A percentile compares a stretch with the other conserved stretches of the same genome.
These are phyloP conservation scores for Phrynocephalus forsythii DNA, from an alignment of 2,797 vertebrate genomes.

Conservation along the genomic window DNA sequence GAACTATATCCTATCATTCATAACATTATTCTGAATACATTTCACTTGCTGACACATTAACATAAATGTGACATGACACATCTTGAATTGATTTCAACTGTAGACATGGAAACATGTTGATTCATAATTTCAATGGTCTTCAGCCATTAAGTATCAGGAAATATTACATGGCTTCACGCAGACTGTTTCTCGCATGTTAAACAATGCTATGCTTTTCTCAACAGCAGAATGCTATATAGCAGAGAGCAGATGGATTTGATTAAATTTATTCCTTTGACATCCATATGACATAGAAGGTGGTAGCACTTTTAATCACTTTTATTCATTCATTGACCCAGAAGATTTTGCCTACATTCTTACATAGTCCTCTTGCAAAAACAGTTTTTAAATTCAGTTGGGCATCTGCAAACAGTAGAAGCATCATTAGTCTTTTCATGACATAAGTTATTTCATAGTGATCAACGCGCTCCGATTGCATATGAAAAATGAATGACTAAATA, in stretches of 20 bases:
- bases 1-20: not conserved
- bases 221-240: not conserved
- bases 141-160: constrained; percentile 4
- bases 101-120: constrained; percentile 32
- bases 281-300: not conserved
- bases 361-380: not conserved
- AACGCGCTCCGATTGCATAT: constrained; percentile 18
- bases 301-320: not conserved
- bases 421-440: not conserved
- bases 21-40: not conserved
- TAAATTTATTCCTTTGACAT: not conserved
- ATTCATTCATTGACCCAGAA: not conserved
- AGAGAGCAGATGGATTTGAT: not conserved
- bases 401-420: constrained; percentile 10
- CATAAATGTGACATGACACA: not conserved
- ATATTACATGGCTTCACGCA: not conserved
- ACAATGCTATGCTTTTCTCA: not conserved
- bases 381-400: not conserved
- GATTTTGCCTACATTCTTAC: not conserved
- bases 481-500: constrained; percentile 13
- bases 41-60: not conserved
- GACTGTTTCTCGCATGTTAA: not conserved
- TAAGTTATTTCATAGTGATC: not conserved
- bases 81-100: not conserved
- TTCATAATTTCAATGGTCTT: constrained; percentile 1